phyloP scores from a whole-genome alignment of 1,140 invertebrate species.

The Acromyrmex charruanus region DNA sequence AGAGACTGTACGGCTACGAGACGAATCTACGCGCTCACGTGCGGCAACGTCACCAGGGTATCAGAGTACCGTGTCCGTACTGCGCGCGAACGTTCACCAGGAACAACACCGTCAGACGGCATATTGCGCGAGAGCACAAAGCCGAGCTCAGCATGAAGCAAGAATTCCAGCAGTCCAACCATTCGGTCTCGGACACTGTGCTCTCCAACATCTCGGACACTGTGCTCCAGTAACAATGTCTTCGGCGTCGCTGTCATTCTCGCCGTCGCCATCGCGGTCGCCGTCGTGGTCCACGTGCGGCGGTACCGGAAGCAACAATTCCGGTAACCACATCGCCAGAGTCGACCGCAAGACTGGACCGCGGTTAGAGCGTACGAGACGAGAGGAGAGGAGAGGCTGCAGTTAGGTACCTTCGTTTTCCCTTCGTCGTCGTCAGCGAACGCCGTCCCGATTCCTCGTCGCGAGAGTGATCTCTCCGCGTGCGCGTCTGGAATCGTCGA shows the following conservation, averaged over 20 bases:
- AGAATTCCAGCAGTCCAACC: constrained; percentile 88
- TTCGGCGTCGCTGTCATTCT: constrained; percentile 59
- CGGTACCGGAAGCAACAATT: not conserved
- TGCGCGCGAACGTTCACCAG: constrained; percentile 96
- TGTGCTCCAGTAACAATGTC: constrained; percentile 81
- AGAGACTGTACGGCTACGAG: constrained; percentile 96
- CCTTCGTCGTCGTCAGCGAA: constrained; percentile 65
- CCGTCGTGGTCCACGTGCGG: not conserved
- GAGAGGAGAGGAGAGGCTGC: constrained; percentile 55
- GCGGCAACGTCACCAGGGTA: constrained; percentile 95
- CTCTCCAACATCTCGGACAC: constrained; percentile 77
- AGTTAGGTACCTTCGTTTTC: constrained; percentile 64
- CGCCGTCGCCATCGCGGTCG: constrained; percentile 31
- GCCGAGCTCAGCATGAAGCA: constrained; percentile 90
- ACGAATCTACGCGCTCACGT: constrained; percentile 96
- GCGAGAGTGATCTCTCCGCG: constrained; percentile 18
- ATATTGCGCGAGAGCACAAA: constrained; percentile 95
- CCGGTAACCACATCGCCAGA: not conserved
- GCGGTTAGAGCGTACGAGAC: constrained; percentile 30
- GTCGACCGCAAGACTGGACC: constrained; percentile 16
- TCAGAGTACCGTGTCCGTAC: constrained; percentile 95
- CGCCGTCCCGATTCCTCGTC: constrained; percentile 52
- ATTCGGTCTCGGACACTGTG: constrained; percentile 82
- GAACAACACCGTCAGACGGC: constrained; percentile 95
- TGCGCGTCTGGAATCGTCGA: constrained; percentile 30